These are phyloP conservation scores for Drepanosiphum platanoidis DNA, from an alignment of 2,888 invertebrate genomes.

Conservation along the genomic window DNA sequence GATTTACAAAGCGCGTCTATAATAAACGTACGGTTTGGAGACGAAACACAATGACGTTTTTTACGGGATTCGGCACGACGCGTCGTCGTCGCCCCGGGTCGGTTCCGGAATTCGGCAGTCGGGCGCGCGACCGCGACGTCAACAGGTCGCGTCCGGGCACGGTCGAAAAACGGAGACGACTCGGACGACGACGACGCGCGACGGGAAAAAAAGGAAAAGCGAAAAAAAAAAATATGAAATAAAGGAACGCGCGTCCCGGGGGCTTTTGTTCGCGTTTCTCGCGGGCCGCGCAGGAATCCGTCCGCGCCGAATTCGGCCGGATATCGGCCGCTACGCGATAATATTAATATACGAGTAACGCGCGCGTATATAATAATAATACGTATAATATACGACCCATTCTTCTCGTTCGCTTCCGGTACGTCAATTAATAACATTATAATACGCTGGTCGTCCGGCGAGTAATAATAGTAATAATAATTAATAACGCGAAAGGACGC, in stretches of 20 bases:
- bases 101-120: background rate
- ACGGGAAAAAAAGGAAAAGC: background rate
- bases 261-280: constrained; percentile 6
- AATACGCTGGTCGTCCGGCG: background rate
- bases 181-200: constrained; percentile 13
- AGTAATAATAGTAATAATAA: constrained; percentile 40
- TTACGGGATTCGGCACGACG: no score
- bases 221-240: constrained; percentile 9
- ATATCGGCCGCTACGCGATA: background rate
- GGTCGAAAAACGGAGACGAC: background rate
- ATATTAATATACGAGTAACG: background rate
- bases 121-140: background rate
- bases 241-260: background rate
- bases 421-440: constrained; percentile 41
- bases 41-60: no score
- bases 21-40: no score
- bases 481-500: constrained; percentile 54
- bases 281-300: constrained; percentile 3
- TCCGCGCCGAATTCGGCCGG: background rate
- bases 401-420: constrained; percentile 40
- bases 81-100: no score
- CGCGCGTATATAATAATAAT: background rate
- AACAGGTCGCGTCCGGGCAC: background rate
- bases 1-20: no score
- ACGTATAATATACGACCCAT: constrained; percentile 1